These are phyloP conservation scores for Valencia hispanica DNA, from an alignment of 2,797 vertebrate species.

Conservation along the genomic window DNA sequence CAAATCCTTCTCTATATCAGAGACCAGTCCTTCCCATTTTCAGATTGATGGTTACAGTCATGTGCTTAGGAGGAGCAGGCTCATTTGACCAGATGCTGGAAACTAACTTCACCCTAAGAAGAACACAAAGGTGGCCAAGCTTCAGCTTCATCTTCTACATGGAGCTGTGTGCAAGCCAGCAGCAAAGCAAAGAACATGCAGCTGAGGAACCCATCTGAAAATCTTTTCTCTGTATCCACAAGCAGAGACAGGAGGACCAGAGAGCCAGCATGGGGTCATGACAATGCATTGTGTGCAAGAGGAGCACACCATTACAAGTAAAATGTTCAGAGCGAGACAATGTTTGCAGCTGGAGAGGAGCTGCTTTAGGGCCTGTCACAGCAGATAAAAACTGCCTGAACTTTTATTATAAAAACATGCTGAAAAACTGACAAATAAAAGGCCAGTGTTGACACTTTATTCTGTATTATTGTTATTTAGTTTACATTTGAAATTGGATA, in stretches of 20 bases:
- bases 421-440: too few species aligned
- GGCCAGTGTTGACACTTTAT: too few species aligned
- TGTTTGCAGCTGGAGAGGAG: neutral
- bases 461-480: too few species aligned
- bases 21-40: too few species aligned
- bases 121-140: too few species aligned
- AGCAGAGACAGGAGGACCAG: neutral
- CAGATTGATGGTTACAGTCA: too few species aligned
- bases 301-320: neutral
- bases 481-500: too few species aligned
- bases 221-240: neutral
- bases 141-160: neutral
- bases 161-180: neutral
- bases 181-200: neutral
- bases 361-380: neutral
- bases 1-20: too few species aligned
- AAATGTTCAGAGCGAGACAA: neutral
- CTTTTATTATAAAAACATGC: too few species aligned
- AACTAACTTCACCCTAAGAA: too few species aligned
- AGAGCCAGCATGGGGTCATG: neutral
- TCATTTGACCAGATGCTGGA: too few species aligned
- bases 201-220: neutral
- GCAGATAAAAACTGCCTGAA: neutral
- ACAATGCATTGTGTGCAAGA: neutral
- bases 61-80: too few species aligned